A percentile compares a stretch with the other conserved stretches of the same genome.
Conservation (phyloP, 2,888 invertebrate genomes). For the Omphaloscelis lunosa region DNA sequence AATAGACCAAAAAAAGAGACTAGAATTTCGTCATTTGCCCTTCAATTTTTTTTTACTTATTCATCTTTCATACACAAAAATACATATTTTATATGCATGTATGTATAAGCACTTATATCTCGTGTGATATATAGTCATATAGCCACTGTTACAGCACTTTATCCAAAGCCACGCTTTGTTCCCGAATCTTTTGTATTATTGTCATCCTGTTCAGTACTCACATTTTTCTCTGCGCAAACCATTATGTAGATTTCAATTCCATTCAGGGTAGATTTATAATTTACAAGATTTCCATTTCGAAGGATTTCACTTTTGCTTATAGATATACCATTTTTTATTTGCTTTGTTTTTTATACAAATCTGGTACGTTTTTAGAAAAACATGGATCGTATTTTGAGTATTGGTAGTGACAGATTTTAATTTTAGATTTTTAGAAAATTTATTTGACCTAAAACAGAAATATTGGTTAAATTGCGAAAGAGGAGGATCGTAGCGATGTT, state of each 20-base stretch:
- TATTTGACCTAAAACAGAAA: too few species aligned
- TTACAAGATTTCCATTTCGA: conserved; percentile 68
- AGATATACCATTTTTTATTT: conserved; percentile 43
- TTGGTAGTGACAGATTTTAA: background rate
- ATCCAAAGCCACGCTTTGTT: conserved; percentile 65
- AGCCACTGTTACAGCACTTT: conserved; percentile 39
- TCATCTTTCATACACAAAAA: background rate
- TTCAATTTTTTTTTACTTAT: background rate
- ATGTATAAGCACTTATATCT: background rate
- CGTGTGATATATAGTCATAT: conserved; percentile 34
- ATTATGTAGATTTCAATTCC: conserved; percentile 72
- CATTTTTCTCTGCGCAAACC: conserved; percentile 65
- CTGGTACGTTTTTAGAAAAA: background rate
- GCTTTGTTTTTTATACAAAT: conserved; percentile 2
- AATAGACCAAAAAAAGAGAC: background rate
- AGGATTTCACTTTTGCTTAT: conserved; percentile 63
- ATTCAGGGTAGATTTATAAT: conserved; percentile 71
- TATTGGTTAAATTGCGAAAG: background rate
- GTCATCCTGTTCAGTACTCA: conserved; percentile 63
- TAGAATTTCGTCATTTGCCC: background rate
- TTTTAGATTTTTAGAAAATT: background rate
- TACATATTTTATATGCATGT: background rate
- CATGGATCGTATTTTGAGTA: background rate
- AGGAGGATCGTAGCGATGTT: background rate
- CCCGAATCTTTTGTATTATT: conserved; percentile 65